phyloP scores from a whole-genome alignment of 2,113 vertebrate species.

The Nothoprocta pentlandii region DNA sequence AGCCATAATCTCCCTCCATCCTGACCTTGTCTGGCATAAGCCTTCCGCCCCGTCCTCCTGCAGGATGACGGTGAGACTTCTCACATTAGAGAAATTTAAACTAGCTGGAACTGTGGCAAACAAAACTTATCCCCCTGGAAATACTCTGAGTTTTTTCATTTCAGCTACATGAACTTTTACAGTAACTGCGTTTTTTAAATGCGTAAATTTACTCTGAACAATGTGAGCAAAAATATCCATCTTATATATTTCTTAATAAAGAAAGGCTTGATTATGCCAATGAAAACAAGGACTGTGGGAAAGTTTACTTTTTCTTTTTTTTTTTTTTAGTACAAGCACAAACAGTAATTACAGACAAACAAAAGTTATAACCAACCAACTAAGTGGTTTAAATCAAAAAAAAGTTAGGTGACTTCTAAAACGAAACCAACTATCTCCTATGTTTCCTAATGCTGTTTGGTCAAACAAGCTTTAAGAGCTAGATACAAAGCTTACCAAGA shows the following conservation, averaged over 20 bases:
- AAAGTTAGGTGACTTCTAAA: background rate
- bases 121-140: background rate
- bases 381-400: background rate
- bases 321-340: slow-evolving; percentile 25
- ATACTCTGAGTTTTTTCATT: background rate
- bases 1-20: background rate
- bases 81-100: background rate
- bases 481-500: background rate
- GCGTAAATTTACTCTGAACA: background rate
- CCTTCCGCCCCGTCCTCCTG: background rate
- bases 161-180: background rate
- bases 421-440: background rate
- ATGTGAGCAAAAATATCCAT: slow-evolving; percentile 38
- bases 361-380: slow-evolving; percentile 6
- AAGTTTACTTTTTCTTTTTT: slow-evolving; percentile 17
- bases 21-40: background rate
- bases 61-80: background rate
- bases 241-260: slow-evolving; percentile 47
- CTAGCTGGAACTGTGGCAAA: background rate
- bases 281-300: slow-evolving; percentile 65
- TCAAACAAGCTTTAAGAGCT: background rate
- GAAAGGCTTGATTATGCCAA: slow-evolving; percentile 37
- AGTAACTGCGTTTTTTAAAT: background rate
- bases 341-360: slow-evolving; percentile 57
- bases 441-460: background rate